phyloP scores from a whole-genome alignment of 2,888 invertebrate genomes.

The Diachrysia chrysitis region DNA sequence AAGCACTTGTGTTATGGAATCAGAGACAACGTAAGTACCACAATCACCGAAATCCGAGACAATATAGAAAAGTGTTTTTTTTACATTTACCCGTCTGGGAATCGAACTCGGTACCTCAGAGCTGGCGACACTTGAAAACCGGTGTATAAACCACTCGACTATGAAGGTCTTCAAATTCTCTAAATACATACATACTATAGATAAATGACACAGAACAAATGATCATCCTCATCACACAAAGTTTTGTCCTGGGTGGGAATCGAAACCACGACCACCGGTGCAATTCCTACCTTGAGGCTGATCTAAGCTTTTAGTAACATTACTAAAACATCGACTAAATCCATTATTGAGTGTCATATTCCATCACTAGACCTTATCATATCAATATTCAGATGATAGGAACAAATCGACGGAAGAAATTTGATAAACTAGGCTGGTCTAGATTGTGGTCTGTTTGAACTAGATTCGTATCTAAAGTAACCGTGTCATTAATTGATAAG shows the following conservation, averaged over 20 bases:
- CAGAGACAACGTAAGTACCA: too few relatives aligned
- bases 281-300: too few relatives aligned
- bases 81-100: too few relatives aligned
- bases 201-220: neutral
- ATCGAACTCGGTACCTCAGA: too few relatives aligned
- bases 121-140: too few relatives aligned
- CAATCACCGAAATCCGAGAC: too few relatives aligned
- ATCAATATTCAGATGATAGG: conserved; percentile 15
- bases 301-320: conserved; percentile 4
- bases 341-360: neutral
- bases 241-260: neutral
- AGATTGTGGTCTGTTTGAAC: conserved; percentile 1
- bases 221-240: neutral
- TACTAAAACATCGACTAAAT: conserved; percentile 9
- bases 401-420: neutral
- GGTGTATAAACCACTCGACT: too few relatives aligned
- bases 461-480: neutral
- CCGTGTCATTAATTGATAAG: neutral
- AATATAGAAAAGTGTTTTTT: too few relatives aligned
- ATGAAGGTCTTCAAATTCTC: too few relatives aligned
- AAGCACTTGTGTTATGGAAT: too few relatives aligned
- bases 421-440: neutral
- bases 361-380: conserved; percentile 10
- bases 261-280: neutral
- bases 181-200: neutral